Evolutionary conservation across 2,113 vertebrate genomes (phyloP).

Genomic region (Vicugna pacos): DNA sequence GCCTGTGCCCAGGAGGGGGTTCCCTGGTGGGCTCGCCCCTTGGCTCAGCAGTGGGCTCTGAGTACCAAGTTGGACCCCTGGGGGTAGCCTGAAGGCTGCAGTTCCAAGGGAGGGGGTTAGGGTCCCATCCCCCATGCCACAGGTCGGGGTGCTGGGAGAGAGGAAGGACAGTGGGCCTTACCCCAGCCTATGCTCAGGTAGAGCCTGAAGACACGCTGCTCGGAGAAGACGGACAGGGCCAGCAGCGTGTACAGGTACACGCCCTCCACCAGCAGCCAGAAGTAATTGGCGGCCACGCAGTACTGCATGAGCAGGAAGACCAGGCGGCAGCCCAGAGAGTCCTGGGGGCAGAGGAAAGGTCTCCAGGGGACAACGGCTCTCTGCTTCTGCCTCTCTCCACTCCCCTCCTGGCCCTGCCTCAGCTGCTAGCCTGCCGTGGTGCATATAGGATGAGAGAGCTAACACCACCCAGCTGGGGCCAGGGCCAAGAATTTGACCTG

Average conservation of each 20-base stretch:
- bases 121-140: neutral
- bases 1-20: neutral
- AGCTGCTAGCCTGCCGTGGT: neutral
- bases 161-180: slow-evolving; percentile 80
- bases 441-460: neutral
- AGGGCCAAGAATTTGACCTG: neutral
- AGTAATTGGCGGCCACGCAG: slow-evolving; percentile 97
- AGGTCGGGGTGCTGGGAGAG: neutral
- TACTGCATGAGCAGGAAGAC: slow-evolving; percentile 99
- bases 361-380: neutral
- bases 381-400: neutral
- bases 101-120: too few species aligned
- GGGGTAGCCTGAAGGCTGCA: neutral
- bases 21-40: too few species aligned
- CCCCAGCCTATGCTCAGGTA: slow-evolving; percentile 97
- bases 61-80: neutral
- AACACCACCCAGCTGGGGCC: too few species aligned
- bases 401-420: neutral
- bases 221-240: slow-evolving; percentile 94
- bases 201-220: slow-evolving; percentile 94
- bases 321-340: slow-evolving; percentile 92
- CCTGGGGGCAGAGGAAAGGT: slow-evolving; percentile 83
- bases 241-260: slow-evolving; percentile 96
- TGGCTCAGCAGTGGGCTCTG: neutral
- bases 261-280: slow-evolving; percentile 98